Conservation (phyloP, 2,888 invertebrate genomes). For the Lasioglossum lativentre region DNA sequence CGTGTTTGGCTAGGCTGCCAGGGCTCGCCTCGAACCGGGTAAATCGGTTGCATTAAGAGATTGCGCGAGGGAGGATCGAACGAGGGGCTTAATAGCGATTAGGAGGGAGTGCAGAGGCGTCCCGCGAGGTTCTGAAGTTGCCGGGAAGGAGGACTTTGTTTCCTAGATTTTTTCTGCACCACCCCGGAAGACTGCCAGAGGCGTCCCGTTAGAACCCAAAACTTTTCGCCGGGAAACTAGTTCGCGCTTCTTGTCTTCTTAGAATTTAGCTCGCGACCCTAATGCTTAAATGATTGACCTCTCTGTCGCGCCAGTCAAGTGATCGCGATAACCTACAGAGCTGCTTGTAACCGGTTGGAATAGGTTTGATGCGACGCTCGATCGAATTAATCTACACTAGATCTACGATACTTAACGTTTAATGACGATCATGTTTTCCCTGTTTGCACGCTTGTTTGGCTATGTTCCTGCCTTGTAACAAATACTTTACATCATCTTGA, state of each 20-base stretch:
- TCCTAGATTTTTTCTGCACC: background rate
- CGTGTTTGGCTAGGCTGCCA: background rate
- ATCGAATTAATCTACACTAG: background rate
- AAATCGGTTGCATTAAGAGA: conserved; percentile 39
- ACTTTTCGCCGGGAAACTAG: background rate
- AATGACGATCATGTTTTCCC: too few relatives aligned
- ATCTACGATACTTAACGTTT: too few relatives aligned
- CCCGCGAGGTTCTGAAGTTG: background rate
- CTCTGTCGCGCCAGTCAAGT: background rate
- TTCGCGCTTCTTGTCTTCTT: background rate
- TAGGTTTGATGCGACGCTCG: background rate
- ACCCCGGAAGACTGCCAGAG: background rate
- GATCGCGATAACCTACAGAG: background rate
- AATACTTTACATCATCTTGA: background rate
- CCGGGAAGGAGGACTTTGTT: background rate
- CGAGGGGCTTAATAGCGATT: background rate
- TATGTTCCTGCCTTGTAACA: background rate
- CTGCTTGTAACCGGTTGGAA: background rate
- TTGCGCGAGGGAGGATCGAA: conserved; percentile 18
- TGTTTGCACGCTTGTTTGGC: too few relatives aligned
- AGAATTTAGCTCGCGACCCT: background rate
- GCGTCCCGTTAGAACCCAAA: background rate
- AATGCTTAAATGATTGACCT: background rate
- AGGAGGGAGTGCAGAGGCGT: background rate
- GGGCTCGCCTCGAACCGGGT: conserved; percentile 4